Conservation (phyloP, 2,888 invertebrate genomes). For the Noctua pronuba region DNA sequence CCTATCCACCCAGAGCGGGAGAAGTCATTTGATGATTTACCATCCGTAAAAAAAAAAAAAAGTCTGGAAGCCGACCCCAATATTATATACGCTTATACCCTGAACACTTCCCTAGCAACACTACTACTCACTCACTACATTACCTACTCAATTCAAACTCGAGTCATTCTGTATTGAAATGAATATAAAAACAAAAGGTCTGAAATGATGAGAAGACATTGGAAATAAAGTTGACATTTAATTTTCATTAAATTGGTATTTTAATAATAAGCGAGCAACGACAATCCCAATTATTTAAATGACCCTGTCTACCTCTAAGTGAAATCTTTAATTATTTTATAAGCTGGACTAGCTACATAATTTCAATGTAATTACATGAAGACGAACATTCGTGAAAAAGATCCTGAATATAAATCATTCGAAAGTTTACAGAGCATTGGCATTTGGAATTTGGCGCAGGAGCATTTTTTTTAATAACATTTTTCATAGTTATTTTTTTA, state of each 20-base stretch:
- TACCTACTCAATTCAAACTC: neutral
- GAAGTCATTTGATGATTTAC: too few relatives aligned
- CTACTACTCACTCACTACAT: neutral
- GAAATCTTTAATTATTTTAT: conserved; percentile 1
- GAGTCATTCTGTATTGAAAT: neutral
- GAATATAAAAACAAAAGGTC: neutral
- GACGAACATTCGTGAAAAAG: conserved; percentile 14
- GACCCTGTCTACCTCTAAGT: neutral
- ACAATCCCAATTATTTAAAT: neutral
- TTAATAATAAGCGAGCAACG: neutral
- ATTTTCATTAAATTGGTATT: neutral
- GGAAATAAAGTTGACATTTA: neutral
- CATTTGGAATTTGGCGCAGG: conserved; percentile 13
- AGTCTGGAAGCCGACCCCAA: too few relatives aligned
- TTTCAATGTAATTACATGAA: neutral
- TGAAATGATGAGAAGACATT: neutral
- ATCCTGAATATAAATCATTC: neutral
- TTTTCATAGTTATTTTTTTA: too few relatives aligned
- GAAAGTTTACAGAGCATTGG: neutral
- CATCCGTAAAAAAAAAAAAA: too few relatives aligned
- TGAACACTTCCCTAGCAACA: neutral
- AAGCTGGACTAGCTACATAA: neutral
- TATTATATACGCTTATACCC: neutral
- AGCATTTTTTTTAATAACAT: neutral
- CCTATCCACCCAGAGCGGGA: too few relatives aligned